These are phyloP conservation scores for Sorex araneus DNA, from an alignment of 2,113 vertebrate species.

Conservation along the genomic window DNA sequence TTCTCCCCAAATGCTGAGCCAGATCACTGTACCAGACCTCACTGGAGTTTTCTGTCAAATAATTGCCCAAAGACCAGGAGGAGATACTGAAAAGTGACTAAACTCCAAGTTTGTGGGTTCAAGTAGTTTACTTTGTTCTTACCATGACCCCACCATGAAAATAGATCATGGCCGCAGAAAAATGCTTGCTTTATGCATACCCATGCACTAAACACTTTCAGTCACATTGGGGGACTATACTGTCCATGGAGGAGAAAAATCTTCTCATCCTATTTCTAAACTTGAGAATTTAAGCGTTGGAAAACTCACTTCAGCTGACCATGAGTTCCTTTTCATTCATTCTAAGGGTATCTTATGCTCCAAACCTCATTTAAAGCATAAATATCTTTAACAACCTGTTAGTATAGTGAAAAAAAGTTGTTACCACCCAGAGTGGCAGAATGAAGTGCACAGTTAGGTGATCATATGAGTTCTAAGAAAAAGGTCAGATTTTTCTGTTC, in stretches of 20 bases:
- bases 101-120: not conserved
- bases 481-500: not conserved
- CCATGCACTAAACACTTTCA: not conserved
- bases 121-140: too few relatives aligned
- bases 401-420: too few relatives aligned
- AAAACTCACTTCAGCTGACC: too few relatives aligned
- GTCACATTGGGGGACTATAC: fast-evolving
- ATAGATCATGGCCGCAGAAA: fast-evolving
- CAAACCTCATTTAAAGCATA: not conserved
- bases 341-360: too few relatives aligned
- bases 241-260: not conserved
- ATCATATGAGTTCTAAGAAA: fast-evolving
- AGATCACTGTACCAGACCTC: fast-evolving
- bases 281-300: not conserved
- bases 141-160: fast-evolving
- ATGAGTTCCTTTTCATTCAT: too few relatives aligned
- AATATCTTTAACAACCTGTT: not conserved
- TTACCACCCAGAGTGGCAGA: fast-evolving
- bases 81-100: not conserved
- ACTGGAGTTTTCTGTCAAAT: not conserved
- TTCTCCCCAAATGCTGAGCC: fast-evolving
- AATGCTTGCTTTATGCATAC: not conserved
- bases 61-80: not conserved
- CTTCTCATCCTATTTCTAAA: not conserved
- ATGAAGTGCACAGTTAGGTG: fast-evolving